These are phyloP conservation scores for Corythoichthys intestinalis DNA, from an alignment of 2,113 vertebrate species.

Conservation along the genomic window DNA sequence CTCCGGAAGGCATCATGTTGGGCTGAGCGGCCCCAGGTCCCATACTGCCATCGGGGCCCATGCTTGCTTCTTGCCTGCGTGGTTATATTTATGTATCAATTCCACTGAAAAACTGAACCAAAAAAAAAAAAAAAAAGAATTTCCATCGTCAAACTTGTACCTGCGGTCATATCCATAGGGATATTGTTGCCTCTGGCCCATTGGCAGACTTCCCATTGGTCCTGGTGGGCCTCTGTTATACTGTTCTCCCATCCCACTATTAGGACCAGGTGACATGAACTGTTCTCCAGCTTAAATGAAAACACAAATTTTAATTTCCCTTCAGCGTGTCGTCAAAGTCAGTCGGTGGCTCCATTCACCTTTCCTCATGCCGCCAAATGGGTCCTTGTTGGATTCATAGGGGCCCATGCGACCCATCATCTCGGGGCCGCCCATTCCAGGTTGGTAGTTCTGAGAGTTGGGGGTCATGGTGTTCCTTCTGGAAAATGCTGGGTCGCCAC, in stretches of 20 bases:
- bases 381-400: conserved; percentile 95
- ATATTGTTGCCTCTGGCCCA: conserved; percentile 92
- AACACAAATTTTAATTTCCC: not conserved
- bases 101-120: not conserved
- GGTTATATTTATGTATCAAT: not conserved
- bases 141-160: conserved; percentile 38
- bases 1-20: conserved; percentile 90
- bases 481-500: conserved; percentile 89
- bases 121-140: not conserved
- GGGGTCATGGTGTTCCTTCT: conserved; percentile 93
- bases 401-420: conserved; percentile 90
- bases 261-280: conserved; percentile 92
- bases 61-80: conserved; percentile 85
- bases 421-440: conserved; percentile 89
- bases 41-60: conserved; percentile 86
- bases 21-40: conserved; percentile 82
- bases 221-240: conserved; percentile 86
- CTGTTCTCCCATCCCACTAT: conserved; percentile 88
- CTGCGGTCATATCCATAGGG: conserved; percentile 89
- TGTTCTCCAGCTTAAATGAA: conserved; percentile 80
- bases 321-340: not conserved
- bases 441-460: conserved; percentile 90
- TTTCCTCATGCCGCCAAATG: conserved; percentile 97
- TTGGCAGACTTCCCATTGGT: conserved; percentile 84
- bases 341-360: conserved; percentile 63